Percentiles rank a stretch among this genome's conserved stretches.
phyloP scores from a whole-genome alignment of 2,888 invertebrate species.

The Neoaliturus tenellus region DNA sequence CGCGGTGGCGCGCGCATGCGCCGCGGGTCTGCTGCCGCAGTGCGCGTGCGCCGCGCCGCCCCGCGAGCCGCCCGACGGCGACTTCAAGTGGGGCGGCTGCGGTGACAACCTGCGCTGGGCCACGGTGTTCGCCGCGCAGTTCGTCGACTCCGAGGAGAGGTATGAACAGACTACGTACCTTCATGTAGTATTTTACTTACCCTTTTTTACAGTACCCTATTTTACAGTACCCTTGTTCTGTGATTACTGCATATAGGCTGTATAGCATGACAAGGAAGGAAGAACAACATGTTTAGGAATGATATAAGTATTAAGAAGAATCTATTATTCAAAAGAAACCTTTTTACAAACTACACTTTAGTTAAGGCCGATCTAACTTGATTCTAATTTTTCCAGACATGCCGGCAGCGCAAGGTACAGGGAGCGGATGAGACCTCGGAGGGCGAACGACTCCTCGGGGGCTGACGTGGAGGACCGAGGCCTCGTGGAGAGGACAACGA shows the following conservation, averaged over 20 bases:
- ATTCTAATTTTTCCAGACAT: not conserved
- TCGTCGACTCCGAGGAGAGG: constrained; percentile 78
- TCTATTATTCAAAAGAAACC: not conserved
- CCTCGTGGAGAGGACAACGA: constrained; percentile 60
- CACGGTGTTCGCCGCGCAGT: constrained; percentile 82
- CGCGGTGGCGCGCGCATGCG: constrained; percentile 86
- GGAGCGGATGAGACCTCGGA: not conserved
- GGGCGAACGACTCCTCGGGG: constrained; percentile 53
- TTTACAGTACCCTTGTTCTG: too few relatives aligned
- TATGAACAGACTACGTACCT: constrained; percentile 70
- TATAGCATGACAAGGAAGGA: too few relatives aligned
- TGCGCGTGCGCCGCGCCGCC: constrained; percentile 89
- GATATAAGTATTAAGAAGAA: too few relatives aligned
- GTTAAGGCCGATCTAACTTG: not conserved
- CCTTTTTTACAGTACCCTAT: too few relatives aligned
- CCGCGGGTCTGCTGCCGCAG: constrained; percentile 82
- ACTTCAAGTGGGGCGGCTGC: constrained; percentile 93
- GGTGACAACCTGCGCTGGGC: constrained; percentile 88
- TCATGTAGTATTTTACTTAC: too few relatives aligned
- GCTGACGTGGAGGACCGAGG: not conserved
- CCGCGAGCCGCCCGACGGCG: constrained; percentile 78
- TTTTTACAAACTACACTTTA: not conserved
- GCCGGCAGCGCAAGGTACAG: constrained; percentile 59
- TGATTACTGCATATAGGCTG: too few relatives aligned
- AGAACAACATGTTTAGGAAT: too few relatives aligned